These are phyloP conservation scores for Lycocerus yunnanus DNA, from an alignment of 2,888 invertebrate genomes.

Conservation along the genomic window DNA sequence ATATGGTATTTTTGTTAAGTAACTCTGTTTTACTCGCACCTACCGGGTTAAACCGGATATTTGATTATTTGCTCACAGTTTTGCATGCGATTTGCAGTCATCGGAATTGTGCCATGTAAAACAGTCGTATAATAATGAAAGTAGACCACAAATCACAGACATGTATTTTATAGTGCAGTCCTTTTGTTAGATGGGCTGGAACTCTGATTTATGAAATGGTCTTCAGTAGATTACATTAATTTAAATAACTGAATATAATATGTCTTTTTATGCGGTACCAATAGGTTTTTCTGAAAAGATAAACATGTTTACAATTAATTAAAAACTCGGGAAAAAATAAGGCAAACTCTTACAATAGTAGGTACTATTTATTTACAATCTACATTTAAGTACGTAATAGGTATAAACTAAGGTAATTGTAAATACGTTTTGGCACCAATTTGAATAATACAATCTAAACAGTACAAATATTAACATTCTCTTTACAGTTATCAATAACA, in stretches of 20 bases:
- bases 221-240: conserved; percentile 22
- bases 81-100: conserved; percentile 18
- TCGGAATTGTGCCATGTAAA: conserved; percentile 19
- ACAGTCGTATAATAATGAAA: conserved; percentile 18
- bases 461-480: neutral
- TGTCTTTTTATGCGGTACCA: neutral
- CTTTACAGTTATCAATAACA: neutral
- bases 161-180: conserved; percentile 41
- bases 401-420: conserved; percentile 7
- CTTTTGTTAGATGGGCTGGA: conserved; percentile 44
- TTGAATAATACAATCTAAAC: conserved; percentile 14
- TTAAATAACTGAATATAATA: conserved; percentile 16
- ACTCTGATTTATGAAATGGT: conserved; percentile 41
- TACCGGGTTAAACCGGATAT: conserved; percentile 6
- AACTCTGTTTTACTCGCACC: conserved; percentile 7
- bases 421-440: conserved; percentile 14
- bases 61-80: conserved; percentile 17
- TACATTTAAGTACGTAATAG: conserved; percentile 13
- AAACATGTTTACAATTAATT: neutral
- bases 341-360: conserved; percentile 1
- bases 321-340: neutral
- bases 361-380: conserved; percentile 18
- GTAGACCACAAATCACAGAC: conserved; percentile 40
- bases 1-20: neutral
- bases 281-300: neutral